These are phyloP conservation scores for Manis crassicaudata DNA, from an alignment of 2,797 vertebrate genomes.

Conservation along the genomic window DNA sequence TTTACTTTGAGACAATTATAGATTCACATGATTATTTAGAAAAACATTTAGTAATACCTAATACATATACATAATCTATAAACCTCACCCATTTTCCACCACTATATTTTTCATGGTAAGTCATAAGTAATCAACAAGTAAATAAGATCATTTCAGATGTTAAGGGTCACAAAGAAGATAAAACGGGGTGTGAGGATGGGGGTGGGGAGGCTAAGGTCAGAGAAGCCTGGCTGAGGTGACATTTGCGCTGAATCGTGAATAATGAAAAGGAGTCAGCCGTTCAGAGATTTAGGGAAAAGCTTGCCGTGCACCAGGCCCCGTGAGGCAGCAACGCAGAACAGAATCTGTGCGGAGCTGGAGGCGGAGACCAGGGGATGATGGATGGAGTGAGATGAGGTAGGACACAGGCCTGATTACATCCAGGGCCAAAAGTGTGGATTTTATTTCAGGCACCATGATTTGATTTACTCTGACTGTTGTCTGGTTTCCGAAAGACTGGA, in stretches of 20 bases:
- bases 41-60: neutral
- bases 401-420: neutral
- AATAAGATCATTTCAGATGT: neutral
- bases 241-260: constrained; percentile 39
- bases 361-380: neutral
- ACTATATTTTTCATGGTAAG: constrained; percentile 17
- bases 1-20: neutral
- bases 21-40: neutral
- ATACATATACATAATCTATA: neutral
- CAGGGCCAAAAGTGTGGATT: neutral
- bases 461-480: neutral
- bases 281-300: neutral
- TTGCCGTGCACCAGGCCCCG: neutral
- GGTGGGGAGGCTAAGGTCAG: neutral
- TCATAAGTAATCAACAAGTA: neutral
- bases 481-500: neutral
- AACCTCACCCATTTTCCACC: neutral
- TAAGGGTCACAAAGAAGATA: neutral
- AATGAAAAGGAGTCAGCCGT: neutral
- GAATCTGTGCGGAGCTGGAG: neutral
- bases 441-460: neutral
- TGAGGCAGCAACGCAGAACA: neutral
- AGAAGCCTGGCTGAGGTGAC: neutral
- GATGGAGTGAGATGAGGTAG: neutral
- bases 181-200: neutral